Evolutionary conservation across 2,113 vertebrate genomes (phyloP).

Genomic region (Lutjanus erythropterus): DNA sequence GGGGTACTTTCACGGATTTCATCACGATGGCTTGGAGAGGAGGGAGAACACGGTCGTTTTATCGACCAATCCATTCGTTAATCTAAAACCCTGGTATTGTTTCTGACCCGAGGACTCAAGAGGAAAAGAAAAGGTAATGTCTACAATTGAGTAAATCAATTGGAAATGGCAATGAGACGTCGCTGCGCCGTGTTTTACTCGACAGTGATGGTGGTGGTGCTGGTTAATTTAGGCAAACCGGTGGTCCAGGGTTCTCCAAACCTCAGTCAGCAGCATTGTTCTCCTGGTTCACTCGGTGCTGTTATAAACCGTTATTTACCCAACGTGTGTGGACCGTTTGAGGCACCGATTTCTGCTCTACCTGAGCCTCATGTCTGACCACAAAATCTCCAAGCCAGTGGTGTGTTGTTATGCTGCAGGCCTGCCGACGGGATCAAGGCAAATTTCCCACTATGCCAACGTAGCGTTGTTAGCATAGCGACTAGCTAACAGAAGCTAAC

Average conservation of each 20-base stretch:
- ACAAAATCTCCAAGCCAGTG: neutral
- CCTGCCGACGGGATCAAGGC: slow-evolving; percentile 49
- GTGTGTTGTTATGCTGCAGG: slow-evolving; percentile 43
- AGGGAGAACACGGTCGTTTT: slow-evolving; percentile 48
- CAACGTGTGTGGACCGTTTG: neutral
- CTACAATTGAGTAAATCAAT: neutral
- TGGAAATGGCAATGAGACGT: slow-evolving; percentile 3
- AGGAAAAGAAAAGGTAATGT: slow-evolving; percentile 68
- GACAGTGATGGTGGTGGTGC: slow-evolving; percentile 26
- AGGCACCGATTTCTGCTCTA: neutral
- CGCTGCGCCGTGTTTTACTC: slow-evolving; percentile 25
- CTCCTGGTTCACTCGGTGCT: neutral
- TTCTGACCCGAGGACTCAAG: slow-evolving; percentile 28
- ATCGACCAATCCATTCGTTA: slow-evolving; percentile 48
- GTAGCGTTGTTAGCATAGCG: slow-evolving; percentile 73
- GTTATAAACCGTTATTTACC: neutral
- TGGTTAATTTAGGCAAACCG: slow-evolving; percentile 10
- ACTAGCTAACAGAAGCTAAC: slow-evolving; percentile 54
- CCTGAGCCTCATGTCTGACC: neutral
- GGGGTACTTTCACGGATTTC: slow-evolving; percentile 44
- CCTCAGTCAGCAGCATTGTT: slow-evolving; percentile 28
- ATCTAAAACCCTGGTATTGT: slow-evolving; percentile 34
- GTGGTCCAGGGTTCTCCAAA: neutral
- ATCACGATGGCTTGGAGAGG: slow-evolving; percentile 71
- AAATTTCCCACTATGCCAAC: slow-evolving; percentile 60